Evolutionary conservation across 2,888 invertebrate species (phyloP).

Genomic region (Microctonus aethiopoides): DNA sequence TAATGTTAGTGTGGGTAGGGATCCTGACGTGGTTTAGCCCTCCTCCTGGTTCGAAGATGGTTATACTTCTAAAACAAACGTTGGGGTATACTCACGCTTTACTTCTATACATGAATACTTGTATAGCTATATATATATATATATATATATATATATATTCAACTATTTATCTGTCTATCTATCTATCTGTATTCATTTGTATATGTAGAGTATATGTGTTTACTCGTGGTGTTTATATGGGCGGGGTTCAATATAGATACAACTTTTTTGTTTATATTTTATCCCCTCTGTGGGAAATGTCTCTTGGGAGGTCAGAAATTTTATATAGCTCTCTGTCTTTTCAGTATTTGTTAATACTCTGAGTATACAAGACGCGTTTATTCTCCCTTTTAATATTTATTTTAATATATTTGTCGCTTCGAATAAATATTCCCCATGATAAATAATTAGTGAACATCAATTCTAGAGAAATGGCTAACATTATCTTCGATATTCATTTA

Average conservation of each 20-base stretch:
- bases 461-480: background rate
- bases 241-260: too few relatives aligned
- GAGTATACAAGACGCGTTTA: too few relatives aligned
- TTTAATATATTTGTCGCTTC: background rate
- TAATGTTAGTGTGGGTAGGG: constrained; percentile 38
- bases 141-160: too few relatives aligned
- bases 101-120: background rate
- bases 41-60: constrained; percentile 36
- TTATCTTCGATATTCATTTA: background rate
- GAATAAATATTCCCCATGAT: background rate
- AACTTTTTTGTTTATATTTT: background rate
- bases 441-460: background rate
- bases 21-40: constrained; percentile 20
- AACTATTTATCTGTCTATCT: background rate
- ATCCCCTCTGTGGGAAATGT: background rate
- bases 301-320: background rate
- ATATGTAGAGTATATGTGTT: too few relatives aligned
- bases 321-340: too few relatives aligned
- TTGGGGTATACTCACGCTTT: background rate
- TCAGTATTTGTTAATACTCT: too few relatives aligned
- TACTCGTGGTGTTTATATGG: too few relatives aligned
- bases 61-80: constrained; percentile 37
- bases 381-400: too few relatives aligned
- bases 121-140: too few relatives aligned
- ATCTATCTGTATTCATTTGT: background rate